These are phyloP conservation scores for Danaus plexippus DNA, from an alignment of 1,140 invertebrate genomes.

Conservation along the genomic window DNA sequence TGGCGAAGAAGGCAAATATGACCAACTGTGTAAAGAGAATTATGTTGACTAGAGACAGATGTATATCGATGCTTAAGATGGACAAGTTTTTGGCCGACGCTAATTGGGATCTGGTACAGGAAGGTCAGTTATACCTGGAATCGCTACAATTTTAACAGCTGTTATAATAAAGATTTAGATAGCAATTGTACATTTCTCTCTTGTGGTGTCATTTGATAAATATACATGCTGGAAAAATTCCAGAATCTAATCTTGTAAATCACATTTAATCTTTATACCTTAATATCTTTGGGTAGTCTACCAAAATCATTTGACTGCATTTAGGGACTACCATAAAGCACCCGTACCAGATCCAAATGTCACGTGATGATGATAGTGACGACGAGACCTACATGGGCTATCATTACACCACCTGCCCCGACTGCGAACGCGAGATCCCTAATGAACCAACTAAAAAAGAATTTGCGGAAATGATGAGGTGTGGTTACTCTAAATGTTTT, in stretches of 20 bases:
- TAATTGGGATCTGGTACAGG: conserved; percentile 59
- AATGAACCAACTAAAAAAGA: conserved; percentile 66
- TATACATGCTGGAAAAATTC: too few species aligned
- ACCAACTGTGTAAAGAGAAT: conserved; percentile 62
- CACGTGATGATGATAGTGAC: conserved; percentile 50
- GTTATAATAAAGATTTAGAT: too few species aligned
- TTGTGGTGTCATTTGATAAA: too few species aligned
- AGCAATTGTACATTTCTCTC: too few species aligned
- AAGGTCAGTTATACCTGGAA: conserved; percentile 26
- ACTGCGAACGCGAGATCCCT: conserved; percentile 64
- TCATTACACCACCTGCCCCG: conserved; percentile 59
- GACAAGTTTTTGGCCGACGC: conserved; percentile 64
- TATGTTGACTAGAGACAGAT: conserved; percentile 55
- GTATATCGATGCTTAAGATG: conserved; percentile 65
- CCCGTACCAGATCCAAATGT: conserved; percentile 60
- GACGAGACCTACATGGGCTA: conserved; percentile 65
- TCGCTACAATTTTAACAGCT: too few species aligned
- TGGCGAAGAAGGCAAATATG: conserved; percentile 65
- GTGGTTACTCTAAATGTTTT: neutral
- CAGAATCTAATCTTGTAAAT: neutral
- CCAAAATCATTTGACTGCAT: too few species aligned
- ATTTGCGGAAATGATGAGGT: conserved; percentile 66
- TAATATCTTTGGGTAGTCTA: too few species aligned
- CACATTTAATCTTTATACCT: neutral
- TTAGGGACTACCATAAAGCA: conserved; percentile 62